Conservation (phyloP, 2,888 invertebrate species). For the Drosophila cracens region DNA sequence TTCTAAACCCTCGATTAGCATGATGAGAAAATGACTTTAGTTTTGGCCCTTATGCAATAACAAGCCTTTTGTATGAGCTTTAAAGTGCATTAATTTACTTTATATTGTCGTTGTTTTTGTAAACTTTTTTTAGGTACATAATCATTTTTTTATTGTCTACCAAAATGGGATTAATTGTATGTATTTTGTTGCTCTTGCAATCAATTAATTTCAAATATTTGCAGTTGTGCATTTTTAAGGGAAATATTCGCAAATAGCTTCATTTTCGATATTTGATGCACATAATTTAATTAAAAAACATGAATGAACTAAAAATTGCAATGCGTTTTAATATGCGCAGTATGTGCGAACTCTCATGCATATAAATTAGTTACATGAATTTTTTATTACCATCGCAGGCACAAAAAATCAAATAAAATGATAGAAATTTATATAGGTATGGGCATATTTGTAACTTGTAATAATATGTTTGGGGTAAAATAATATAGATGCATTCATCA, state of each 20-base stretch:
- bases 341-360: constrained; percentile 54
- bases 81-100: background rate
- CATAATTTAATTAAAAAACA: constrained; percentile 64
- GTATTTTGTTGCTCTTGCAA: constrained; percentile 16
- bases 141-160: background rate
- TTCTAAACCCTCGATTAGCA: constrained; percentile 27
- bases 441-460: background rate
- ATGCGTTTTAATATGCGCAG: constrained; percentile 41
- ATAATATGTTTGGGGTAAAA: background rate
- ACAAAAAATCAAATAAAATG: background rate
- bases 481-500: background rate
- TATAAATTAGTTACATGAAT: constrained; percentile 71
- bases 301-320: constrained; percentile 36
- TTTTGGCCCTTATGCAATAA: background rate
- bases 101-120: background rate
- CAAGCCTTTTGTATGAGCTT: constrained; percentile 1
- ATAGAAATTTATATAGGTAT: background rate
- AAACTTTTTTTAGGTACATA: background rate
- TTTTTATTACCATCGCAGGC: constrained; percentile 47
- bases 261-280: constrained; percentile 57
- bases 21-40: constrained; percentile 23
- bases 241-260: constrained; percentile 1
- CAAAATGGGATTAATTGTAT: constrained; percentile 48
- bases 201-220: constrained; percentile 55
- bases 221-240: constrained; percentile 20